Base-by-base conservation (phyloP, 2,888 invertebrate species). In the Bhutanitis thaidina region DNA sequence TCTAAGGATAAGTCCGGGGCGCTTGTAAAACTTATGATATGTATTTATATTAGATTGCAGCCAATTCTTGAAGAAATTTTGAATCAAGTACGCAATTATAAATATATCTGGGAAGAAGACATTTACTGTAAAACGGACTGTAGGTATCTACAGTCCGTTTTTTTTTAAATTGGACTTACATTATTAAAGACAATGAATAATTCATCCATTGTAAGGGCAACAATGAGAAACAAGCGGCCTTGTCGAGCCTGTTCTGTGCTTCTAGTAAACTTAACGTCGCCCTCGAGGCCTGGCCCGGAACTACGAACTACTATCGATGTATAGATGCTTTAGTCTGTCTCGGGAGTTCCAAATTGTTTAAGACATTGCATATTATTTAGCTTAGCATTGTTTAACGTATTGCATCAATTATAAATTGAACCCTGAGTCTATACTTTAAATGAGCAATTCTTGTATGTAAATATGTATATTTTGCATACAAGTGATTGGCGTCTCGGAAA, bases 221-320 rank as follows among this genome's bases (percentile, higher is more conserved):
- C 65, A 68, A 64, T 64, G 60, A 61, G 59, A 61, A 27, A 27
- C 27, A 27, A 27, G 27, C 62, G 59, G 57, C 56, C 53, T 54
- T 59, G 61, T 56, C 48, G 59, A 25, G 35, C 12, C 61, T 64
- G 67, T 61, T 63, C 61, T 61, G 65, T 64, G 61, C 61, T 59
- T 58, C 61, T 62, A 67, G 64, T 64, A 62, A 67, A 70, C 64
- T 70, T 65, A 61, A 65, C 61, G 64, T 62, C 43, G 55, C 67
- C 71, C 66, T 53, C 41, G 65, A 64, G 71, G 61, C 61, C 56
- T 56, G 60, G 49, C 51, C 60, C 58, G 59, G 65, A 69, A 65
- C 65, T 64, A 56, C 58, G 20, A 20, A 20, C 2, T 20, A 5
- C 5, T 63, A 63, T 65, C 62, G 58, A 69, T 50, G 66, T 63